A percentile compares a stretch with the other conserved stretches of the same genome.
Conservation (phyloP, 2,888 invertebrate genomes). For the Cerastoderma edule region DNA sequence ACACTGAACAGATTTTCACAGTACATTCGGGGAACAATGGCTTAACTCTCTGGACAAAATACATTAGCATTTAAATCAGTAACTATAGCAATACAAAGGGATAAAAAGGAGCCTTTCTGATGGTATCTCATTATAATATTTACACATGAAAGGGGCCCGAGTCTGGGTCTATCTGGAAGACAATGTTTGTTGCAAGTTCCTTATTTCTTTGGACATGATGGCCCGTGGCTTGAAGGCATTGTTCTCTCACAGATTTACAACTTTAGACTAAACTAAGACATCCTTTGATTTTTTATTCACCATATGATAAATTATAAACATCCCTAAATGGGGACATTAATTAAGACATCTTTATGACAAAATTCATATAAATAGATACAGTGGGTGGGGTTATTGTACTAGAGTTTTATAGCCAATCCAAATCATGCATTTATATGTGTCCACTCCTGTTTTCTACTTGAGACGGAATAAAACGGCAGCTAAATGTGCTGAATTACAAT, state of each 20-base stretch:
- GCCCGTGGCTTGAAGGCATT: not conserved
- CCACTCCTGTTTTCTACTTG: too few species aligned
- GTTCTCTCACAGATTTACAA: not conserved
- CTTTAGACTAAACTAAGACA: too few species aligned
- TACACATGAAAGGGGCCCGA: constrained; percentile 25
- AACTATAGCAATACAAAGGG: constrained; percentile 57
- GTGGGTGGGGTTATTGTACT: too few species aligned
- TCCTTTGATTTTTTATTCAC: too few species aligned
- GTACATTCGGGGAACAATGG: constrained; percentile 54
- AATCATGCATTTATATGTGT: too few species aligned
- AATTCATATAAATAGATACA: too few species aligned
- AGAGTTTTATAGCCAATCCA: too few species aligned
- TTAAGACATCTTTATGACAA: too few species aligned
- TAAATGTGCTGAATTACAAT: too few species aligned
- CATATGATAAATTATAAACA: too few species aligned
- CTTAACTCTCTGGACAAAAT: constrained; percentile 53
- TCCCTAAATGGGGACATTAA: too few species aligned
- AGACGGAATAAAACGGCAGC: too few species aligned
- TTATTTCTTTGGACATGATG: not conserved
- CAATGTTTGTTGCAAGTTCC: not conserved
- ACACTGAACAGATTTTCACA: constrained; percentile 47
- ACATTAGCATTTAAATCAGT: constrained; percentile 67
- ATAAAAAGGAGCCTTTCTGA: constrained; percentile 27
- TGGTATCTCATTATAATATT: constrained; percentile 50
- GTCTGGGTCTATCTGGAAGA: constrained; percentile 5